A percentile compares a stretch with the other conserved stretches of the same genome.
Evolutionary conservation across 2,888 invertebrate species (phyloP).

Genomic region (Athalia cordata): DNA sequence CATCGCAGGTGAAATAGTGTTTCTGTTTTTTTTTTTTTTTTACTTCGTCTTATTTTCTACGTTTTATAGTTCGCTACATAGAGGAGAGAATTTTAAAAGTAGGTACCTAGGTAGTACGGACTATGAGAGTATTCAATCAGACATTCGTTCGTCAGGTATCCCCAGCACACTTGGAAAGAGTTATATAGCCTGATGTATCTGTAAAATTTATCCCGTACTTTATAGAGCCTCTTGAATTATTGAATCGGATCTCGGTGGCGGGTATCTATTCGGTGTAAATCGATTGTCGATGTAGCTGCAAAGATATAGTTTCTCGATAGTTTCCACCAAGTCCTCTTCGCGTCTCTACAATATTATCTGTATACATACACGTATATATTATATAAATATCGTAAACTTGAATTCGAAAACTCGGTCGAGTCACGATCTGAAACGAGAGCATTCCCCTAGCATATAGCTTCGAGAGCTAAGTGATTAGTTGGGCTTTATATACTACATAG

Average conservation of each 20-base stretch:
- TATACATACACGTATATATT: not conserved
- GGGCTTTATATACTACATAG: not conserved
- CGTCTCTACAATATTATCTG: not conserved
- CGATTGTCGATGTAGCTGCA: not conserved
- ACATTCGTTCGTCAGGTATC: no score
- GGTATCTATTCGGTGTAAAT: not conserved
- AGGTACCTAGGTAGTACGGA: no score
- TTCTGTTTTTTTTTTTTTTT: no score
- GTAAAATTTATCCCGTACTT: not conserved
- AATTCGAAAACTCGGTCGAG: slow-evolving; percentile 4
- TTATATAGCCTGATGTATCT: not conserved
- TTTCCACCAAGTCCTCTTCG: not conserved
- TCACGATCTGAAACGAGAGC: no score
- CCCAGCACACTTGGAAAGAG: not conserved
- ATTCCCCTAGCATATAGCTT: not conserved
- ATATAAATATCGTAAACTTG: slow-evolving; percentile 9
- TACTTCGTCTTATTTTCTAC: no score
- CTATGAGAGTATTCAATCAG: no score
- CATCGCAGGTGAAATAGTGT: no score
- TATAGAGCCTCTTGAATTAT: not conserved
- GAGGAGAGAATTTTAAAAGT: no score
- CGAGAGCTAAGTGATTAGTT: slow-evolving; percentile 42
- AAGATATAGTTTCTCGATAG: slow-evolving; percentile 3
- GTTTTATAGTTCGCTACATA: no score
- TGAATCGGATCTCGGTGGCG: not conserved